Base-by-base conservation (phyloP, 2,113 vertebrate genomes). In the Dasyornis broadbenti region DNA sequence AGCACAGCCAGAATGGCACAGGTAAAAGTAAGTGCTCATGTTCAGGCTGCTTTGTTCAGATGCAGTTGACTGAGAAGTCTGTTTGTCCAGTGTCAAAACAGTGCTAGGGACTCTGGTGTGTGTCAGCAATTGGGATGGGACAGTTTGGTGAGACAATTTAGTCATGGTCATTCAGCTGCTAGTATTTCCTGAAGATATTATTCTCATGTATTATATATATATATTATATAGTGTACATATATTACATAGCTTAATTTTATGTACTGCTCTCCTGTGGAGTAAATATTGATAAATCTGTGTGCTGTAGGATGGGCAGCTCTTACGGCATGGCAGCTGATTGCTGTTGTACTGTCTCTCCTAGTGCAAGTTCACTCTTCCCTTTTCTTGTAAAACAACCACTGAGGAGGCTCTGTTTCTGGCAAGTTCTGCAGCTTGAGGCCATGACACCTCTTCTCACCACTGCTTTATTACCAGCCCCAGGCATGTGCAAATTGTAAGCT, bases 101-200 rank as follows among this genome's bases (percentile, higher is more conserved):
- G 4, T 28, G 45, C 28, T 47, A 30, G 45, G 26, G 31, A 13
- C 57, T 85, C 69, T 0, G 20, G 31, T 3, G 0, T 16, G 35
- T 5, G 0, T 7, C 72, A 69, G 0, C 45, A 69, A 5, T 23
- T 12, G 72, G 63, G 45, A 69, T 0, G 1, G 63, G 63, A 45
- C 12, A 39, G 7, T 69, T 45, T 53, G 33, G 2, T 83, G 87
- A 21, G 65, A 60, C 20, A 9, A 3, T 37, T 85, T 8, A 39
- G 28, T 59, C 3, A 2, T 24, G 15, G 39, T 69, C 3, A 2
- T n/a, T 90, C 28, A 70, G 21, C 50, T 77, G 50, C 54, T 61
- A 2, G 19, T 63, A 20, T 76, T 90, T 86, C 85, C 69, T 60
- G 39, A 68, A 75, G 47, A 42, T 1, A 1, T 45, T 89, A 47